Evolutionary conservation across 2,888 invertebrate genomes (phyloP).

Genomic region (Lasioglossum zephyrum): DNA sequence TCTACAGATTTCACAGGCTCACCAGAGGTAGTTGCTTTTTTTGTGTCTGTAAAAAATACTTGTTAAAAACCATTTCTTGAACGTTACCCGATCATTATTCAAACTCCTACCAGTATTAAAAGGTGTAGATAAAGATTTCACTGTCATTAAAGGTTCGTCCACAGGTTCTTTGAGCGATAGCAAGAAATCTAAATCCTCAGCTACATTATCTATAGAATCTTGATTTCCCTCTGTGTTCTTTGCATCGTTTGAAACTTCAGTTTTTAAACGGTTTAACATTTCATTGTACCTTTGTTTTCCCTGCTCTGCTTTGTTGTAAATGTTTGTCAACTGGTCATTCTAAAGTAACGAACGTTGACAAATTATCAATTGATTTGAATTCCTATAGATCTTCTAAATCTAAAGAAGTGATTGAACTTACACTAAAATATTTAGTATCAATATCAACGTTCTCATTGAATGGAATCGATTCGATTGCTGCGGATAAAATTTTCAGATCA

Average conservation of each 20-base stretch:
- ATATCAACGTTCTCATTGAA: slow-evolving; percentile 84
- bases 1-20: slow-evolving; percentile 75
- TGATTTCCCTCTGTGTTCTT: not conserved
- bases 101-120: slow-evolving; percentile 24
- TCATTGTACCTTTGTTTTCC: slow-evolving; percentile 43
- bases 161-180: slow-evolving; percentile 74
- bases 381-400: not conserved
- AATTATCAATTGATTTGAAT: not conserved
- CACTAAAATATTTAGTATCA: slow-evolving; percentile 82
- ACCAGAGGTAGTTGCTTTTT: slow-evolving; percentile 40
- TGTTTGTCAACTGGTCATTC: slow-evolving; percentile 75
- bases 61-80: slow-evolving; percentile 12
- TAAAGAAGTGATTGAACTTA: slow-evolving; percentile 61
- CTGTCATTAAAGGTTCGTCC: slow-evolving; percentile 20
- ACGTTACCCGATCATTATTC: not conserved
- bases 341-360: slow-evolving; percentile 51
- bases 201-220: slow-evolving; percentile 31
- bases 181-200: slow-evolving; percentile 79
- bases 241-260: slow-evolving; percentile 1
- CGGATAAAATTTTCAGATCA: slow-evolving; percentile 82
- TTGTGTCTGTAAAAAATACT: slow-evolving; percentile 58
- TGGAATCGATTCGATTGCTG: slow-evolving; percentile 84
- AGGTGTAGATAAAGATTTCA: slow-evolving; percentile 21
- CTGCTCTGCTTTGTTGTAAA: slow-evolving; percentile 59
- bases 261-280: slow-evolving; percentile 25